These are phyloP conservation scores for Nyctereutes procyonoides DNA, from an alignment of 2,113 vertebrate species.

Conservation along the genomic window DNA sequence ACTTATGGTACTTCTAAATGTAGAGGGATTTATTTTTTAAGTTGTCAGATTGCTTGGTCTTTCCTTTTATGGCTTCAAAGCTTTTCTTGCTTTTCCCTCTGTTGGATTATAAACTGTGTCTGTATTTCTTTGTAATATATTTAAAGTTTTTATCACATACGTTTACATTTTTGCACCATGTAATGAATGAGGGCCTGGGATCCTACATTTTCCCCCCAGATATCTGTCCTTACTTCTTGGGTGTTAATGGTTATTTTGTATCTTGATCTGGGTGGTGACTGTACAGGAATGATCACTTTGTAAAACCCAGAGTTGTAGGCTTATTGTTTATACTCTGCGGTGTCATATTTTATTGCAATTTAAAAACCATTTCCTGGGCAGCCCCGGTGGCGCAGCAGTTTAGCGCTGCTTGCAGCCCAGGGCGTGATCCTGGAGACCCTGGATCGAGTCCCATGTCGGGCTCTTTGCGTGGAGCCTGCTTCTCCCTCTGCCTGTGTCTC, in stretches of 20 bases:
- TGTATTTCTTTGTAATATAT: not conserved
- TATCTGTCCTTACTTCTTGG: not conserved
- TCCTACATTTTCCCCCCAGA: not conserved
- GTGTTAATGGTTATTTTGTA: not conserved
- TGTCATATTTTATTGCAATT: not conserved
- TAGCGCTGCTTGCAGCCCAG: no score
- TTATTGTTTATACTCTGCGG: not conserved
- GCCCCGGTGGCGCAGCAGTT: no score
- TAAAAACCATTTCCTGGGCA: not conserved
- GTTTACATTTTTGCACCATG: not conserved
- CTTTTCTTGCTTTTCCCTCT: slow-evolving; percentile 1
- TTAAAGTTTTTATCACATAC: not conserved
- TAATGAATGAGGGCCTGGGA: not conserved
- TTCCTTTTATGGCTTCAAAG: not conserved
- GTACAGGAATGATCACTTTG: not conserved
- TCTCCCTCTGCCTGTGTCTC: no score
- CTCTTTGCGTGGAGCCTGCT: no score
- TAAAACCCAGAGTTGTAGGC: not conserved
- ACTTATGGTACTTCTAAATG: not conserved
- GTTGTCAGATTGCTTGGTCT: not conserved
- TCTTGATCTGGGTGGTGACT: not conserved
- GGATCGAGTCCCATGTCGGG: no score
- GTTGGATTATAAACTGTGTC: not conserved
- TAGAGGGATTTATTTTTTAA: not conserved
- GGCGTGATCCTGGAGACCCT: no score